Conservation (phyloP, 2,113 vertebrate species). For the Pelvicachromis taeniatus region DNA sequence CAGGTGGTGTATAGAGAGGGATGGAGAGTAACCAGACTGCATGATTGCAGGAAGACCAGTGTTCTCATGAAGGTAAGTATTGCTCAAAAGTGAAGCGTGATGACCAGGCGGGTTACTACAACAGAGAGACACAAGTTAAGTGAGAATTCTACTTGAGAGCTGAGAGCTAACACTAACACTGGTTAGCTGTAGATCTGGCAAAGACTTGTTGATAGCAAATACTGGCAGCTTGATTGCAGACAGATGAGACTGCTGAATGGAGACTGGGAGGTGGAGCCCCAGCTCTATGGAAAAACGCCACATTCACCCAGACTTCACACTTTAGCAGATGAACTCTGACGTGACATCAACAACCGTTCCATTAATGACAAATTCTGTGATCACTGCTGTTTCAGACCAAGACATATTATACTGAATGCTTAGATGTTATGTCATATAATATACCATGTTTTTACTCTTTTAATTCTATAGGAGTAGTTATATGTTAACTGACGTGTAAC, state of each 20-base stretch:
- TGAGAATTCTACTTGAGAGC: neutral
- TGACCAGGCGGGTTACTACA: neutral
- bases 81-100: neutral
- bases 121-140: neutral
- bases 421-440: neutral
- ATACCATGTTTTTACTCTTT: neutral
- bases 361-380: neutral
- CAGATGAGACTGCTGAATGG: neutral
- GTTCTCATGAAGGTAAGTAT: neutral
- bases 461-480: neutral
- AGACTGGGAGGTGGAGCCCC: fast-evolving
- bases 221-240: neutral
- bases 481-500: no score
- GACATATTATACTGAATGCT: fast-evolving
- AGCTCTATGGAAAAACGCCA: neutral
- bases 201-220: no score
- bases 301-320: fast-evolving
- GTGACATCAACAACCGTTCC: neutral
- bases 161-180: neutral
- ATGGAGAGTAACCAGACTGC: neutral
- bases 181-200: neutral
- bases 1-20: neutral
- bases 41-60: fast-evolving
- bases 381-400: neutral
- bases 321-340: neutral